These are phyloP conservation scores for Clarias pachynema DNA, from an alignment of 2,797 vertebrate species.

Conservation along the genomic window DNA sequence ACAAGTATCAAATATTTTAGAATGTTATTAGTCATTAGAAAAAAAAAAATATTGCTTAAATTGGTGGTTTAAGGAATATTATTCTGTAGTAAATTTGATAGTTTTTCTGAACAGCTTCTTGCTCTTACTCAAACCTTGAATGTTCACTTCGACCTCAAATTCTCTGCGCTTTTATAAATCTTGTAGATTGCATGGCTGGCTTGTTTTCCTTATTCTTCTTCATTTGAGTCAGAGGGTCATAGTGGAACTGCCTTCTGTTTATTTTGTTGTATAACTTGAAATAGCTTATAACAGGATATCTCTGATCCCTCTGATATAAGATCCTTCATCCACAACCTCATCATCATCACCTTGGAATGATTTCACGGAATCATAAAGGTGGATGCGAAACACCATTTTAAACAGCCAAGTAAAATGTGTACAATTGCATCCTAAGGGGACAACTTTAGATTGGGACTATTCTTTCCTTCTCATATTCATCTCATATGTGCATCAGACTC, in stretches of 20 bases:
- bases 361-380: not conserved
- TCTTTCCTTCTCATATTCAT: not conserved
- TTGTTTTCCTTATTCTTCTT: not conserved
- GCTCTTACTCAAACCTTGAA: not conserved
- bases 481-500: not conserved
- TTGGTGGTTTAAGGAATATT: not conserved
- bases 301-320: too few relatives aligned
- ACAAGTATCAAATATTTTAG: not conserved
- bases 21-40: not conserved
- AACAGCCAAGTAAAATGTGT: not conserved
- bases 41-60: not conserved
- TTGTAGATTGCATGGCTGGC: not conserved
- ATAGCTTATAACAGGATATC: not conserved
- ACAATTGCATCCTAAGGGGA: too few relatives aligned
- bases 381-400: not conserved
- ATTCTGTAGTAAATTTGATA: not conserved
- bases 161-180: not conserved
- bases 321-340: too few relatives aligned
- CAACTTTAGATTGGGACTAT: too few relatives aligned
- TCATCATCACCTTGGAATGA: not conserved
- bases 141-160: not conserved
- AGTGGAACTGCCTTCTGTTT: not conserved
- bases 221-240: not conserved
- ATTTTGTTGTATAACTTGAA: not conserved
- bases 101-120: not conserved